Evolutionary conservation across 1,140 invertebrate species (phyloP), one percentile per base, ranked within the genome.

Genomic region (Euwallacea similis): DNA sequence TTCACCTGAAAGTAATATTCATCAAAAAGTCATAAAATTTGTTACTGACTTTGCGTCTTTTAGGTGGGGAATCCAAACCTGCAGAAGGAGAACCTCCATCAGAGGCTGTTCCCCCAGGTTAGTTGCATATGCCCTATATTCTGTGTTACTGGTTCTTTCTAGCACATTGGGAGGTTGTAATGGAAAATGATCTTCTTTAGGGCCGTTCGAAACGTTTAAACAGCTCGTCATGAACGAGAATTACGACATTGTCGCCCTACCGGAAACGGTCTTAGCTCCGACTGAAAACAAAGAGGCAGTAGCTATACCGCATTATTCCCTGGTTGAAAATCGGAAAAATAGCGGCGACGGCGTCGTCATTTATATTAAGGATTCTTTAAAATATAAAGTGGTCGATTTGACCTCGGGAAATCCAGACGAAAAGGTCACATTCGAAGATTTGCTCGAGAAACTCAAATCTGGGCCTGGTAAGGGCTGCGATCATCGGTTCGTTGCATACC

Each of bases 351-450:
- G 76, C 7, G 75, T 76, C 2, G 65, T 76, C 15, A 70, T 77
- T 56, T 77, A 77, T 62, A 75, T 77, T n/a, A 77, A 77, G 69
- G 74, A 77, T 62, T 77, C 76, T 7, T 58, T 77, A 16, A 77
- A 76, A 74, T 77, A 75, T 63, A 77, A 77, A 71, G 76, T 77
- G 16, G 75, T 77, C 15, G 75, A 77, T 70, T 66, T 77, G n/a
- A 72, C 75, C 7, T 11, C 54, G 16, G 70, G 65, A n/a, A 74
- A 72, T 64, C 69, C 74, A 3, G 76, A 76, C 8, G 53, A 15
- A 13, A 67, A 73, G 13, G 44, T 75, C 10, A 71, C 59, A 41
- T 73, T 76, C 43, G 75, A 33, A 42, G 72, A 70, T 58, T 60
- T 73, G 42, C 55, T 74, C 54, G 76, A 58, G 55, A 79, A 72